phyloP scores from a whole-genome alignment of 2,113 vertebrate species.

The Eulemur rufifrons region DNA sequence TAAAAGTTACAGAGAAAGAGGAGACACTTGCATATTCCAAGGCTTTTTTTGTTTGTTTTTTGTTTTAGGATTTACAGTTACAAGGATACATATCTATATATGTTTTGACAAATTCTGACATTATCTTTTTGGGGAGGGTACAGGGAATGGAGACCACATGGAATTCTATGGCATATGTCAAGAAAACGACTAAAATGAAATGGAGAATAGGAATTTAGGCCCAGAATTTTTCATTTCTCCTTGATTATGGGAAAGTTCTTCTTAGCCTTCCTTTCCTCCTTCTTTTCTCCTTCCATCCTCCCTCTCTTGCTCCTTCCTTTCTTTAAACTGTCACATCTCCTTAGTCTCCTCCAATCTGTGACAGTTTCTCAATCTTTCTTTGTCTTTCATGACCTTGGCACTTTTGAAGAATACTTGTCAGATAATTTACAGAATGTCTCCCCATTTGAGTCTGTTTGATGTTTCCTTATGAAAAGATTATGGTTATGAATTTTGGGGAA shows the following conservation, averaged over 20 bases:
- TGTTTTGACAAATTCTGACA: constrained; percentile 1
- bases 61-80: neutral
- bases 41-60: neutral
- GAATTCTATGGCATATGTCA: neutral
- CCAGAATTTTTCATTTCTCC: neutral
- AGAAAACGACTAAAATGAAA: neutral
- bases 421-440: neutral
- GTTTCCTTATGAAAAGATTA: neutral
- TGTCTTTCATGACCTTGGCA: neutral
- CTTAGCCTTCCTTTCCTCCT: neutral
- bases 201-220: neutral
- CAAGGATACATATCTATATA: neutral
- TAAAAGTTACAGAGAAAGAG: neutral
- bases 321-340: neutral
- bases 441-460: neutral
- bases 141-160: neutral
- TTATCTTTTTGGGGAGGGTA: neutral
- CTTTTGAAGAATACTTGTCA: neutral
- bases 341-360: neutral
- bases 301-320: neutral
- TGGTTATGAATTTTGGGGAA: neutral
- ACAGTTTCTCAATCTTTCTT: neutral
- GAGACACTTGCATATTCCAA: neutral
- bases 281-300: neutral
- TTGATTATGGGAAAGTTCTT: neutral